Base-by-base conservation (phyloP, 1,140 invertebrate species). In the Carcinoscorpius rotundicauda region DNA sequence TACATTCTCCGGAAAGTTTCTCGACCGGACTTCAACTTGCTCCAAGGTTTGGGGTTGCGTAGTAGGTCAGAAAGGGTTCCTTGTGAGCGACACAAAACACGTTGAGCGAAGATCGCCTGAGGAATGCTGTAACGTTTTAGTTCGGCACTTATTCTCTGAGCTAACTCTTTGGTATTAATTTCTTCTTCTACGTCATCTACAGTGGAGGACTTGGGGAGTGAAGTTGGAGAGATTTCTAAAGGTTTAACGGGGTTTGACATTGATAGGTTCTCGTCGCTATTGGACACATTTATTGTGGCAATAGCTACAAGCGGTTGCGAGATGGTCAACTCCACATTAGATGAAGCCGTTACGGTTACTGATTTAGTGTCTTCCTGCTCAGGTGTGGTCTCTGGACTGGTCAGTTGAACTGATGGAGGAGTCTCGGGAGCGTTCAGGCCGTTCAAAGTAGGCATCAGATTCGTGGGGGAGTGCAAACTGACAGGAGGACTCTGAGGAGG, bases 1-100 rank as follows among this genome's bases (percentile, higher is more conserved):
- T 93, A 97, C 97, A 99, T 99, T 70, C 97, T 79, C 64, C 97
- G 84, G 79, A 99, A 99, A 11, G 97, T 99, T 81, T 99, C 97
- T 50, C 97, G 81, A 11, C 97, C 97, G 49, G 94, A 98, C 80
- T 99, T 99, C 66, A 99, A 84, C 79, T 99, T 99, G 66, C 94
- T 97, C 97, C 97, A 99, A 11, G 97, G 97, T 79, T 99, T 99
- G 3, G 97, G 97, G 76, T 99, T 99, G 65, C 97, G 81, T 55
- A 99, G 81, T 51, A 99, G 81, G 79, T 99, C 97, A 65, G 92
- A 97, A 8, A 99, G 84, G 6, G 97, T 99, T 51, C 97, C 97
- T 79, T 99, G 97, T 60, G 94, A 98, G 61, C 97, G 83, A 78
- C 97, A 99, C 49, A 99, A 81, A 51, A 99, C 96, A 71, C 96